phyloP scores from a whole-genome alignment of 2,888 invertebrate genomes.

The Xestia ashworthii region DNA sequence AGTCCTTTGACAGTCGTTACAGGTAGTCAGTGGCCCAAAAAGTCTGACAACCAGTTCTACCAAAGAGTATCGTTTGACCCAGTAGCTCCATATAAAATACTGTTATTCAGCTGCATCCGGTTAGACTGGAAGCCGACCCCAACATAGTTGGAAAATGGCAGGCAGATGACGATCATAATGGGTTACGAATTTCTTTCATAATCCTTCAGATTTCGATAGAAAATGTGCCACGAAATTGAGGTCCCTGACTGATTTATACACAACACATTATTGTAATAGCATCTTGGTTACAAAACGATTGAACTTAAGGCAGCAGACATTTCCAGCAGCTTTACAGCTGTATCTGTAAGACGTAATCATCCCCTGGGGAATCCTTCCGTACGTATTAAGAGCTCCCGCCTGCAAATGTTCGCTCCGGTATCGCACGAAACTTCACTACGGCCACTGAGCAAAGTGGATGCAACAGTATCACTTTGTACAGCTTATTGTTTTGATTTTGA shows the following conservation, averaged over 20 bases:
- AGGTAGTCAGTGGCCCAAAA: no score
- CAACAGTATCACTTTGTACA: constrained; percentile 15
- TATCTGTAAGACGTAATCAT: constrained; percentile 45
- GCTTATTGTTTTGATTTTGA: not conserved
- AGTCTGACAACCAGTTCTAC: no score
- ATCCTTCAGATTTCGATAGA: not conserved
- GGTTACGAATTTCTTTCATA: not conserved
- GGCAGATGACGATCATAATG: no score
- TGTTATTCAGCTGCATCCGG: no score
- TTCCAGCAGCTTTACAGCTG: constrained; percentile 37
- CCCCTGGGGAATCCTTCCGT: constrained; percentile 53
- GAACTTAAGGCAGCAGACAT: not conserved
- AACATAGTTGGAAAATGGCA: no score
- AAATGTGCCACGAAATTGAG: not conserved
- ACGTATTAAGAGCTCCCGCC: constrained; percentile 59
- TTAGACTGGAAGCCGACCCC: no score
- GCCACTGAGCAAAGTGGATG: constrained; percentile 7
- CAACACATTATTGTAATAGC: no score
- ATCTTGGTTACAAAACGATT: not conserved
- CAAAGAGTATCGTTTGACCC: no score
- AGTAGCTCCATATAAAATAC: no score
- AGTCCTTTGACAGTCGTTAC: no score
- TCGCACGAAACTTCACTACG: constrained; percentile 41
- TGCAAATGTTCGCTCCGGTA: constrained; percentile 57
- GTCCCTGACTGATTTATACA: not conserved